These are phyloP conservation scores for Catocala sponsa DNA, from an alignment of 2,888 invertebrate genomes.

Conservation along the genomic window DNA sequence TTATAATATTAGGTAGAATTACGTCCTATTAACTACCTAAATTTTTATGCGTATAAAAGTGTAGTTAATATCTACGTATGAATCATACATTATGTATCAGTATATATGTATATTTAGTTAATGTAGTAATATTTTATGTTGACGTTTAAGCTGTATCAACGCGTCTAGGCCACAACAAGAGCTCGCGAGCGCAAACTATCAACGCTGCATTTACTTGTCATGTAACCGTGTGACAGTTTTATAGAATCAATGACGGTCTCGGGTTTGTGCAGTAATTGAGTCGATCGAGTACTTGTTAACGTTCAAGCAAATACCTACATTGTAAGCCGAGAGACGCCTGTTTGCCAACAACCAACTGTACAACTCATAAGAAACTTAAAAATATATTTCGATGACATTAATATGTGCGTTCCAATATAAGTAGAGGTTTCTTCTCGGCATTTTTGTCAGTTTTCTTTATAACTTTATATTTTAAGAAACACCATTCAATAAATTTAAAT, in stretches of 20 bases:
- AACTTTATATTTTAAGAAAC: constrained; percentile 9
- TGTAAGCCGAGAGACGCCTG: background rate
- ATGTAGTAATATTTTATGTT: no score
- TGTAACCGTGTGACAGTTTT: background rate
- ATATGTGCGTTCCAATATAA: background rate
- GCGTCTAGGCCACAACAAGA: constrained; percentile 1
- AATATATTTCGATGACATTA: background rate
- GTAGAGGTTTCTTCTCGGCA: background rate
- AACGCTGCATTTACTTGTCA: constrained; percentile 1
- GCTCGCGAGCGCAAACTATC: constrained; percentile 5
- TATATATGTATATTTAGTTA: no score
- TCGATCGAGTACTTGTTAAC: constrained; percentile 2
- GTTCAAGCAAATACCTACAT: background rate
- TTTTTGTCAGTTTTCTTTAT: constrained; percentile 7
- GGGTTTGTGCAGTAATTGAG: constrained; percentile 7
- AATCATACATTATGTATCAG: no score
- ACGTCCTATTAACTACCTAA: no score
- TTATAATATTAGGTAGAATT: no score
- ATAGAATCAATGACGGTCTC: background rate
- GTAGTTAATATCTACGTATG: no score
- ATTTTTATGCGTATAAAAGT: no score
- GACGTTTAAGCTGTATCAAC: background rate
- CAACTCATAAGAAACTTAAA: background rate
- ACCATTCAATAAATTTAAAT: constrained; percentile 6
- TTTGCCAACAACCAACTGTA: constrained; percentile 1